These are phyloP conservation scores for Scophthalmus maximus DNA, from an alignment of 2,113 vertebrate species.

Conservation along the genomic window DNA sequence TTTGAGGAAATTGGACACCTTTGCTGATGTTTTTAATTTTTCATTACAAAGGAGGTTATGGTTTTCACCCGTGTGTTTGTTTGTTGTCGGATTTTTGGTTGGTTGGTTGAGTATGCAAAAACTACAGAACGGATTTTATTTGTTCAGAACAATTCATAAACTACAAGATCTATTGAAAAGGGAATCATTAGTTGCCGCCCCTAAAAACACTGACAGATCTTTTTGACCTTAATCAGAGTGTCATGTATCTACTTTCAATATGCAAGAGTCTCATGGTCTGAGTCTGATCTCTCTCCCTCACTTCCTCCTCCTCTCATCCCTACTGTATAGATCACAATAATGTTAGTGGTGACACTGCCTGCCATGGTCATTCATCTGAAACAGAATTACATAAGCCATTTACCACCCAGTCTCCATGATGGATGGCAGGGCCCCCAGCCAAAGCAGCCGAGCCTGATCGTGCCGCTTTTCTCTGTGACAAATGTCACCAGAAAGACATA, in stretches of 20 bases:
- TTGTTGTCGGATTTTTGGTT: too few species aligned
- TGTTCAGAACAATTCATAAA: not conserved
- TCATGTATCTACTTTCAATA: constrained; percentile 3
- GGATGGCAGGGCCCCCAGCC: constrained; percentile 76
- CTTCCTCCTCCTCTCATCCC: constrained; percentile 45
- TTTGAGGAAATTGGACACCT: too few species aligned
- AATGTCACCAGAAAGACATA: constrained; percentile 74
- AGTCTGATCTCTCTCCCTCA: constrained; percentile 4
- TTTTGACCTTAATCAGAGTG: constrained; percentile 21
- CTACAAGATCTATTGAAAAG: not conserved
- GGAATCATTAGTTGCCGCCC: not conserved
- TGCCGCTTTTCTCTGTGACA: constrained; percentile 71
- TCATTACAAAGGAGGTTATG: too few species aligned
- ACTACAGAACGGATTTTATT: too few species aligned
- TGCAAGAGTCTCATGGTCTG: not conserved
- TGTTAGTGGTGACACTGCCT: constrained; percentile 79
- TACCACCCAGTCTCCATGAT: constrained; percentile 79
- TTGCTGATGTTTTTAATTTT: too few species aligned
- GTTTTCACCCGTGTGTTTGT: too few species aligned
- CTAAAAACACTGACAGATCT: not conserved
- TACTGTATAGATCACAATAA: constrained; percentile 79
- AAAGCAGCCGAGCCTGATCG: constrained; percentile 66
- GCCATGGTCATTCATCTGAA: constrained; percentile 79
- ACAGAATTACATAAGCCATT: constrained; percentile 83
- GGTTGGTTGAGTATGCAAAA: too few species aligned